Conservation (phyloP, 2,888 invertebrate species). For the Pomacea canaliculata region DNA sequence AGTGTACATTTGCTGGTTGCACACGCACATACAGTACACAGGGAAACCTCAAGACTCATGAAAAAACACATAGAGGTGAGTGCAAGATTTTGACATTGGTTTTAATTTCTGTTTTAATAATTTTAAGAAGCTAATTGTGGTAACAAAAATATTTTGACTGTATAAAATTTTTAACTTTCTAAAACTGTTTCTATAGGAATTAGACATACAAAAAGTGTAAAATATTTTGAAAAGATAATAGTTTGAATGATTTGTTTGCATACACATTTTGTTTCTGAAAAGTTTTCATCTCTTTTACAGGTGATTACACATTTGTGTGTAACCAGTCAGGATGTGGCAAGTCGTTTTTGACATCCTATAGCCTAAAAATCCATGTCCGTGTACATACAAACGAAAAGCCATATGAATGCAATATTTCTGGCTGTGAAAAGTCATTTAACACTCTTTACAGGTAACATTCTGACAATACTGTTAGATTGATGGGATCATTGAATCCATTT, state of each 20-base stretch:
- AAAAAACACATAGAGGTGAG: constrained; percentile 94
- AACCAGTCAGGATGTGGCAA: constrained; percentile 88
- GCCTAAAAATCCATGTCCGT: constrained; percentile 92
- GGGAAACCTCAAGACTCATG: constrained; percentile 92
- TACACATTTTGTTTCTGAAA: too few relatives aligned
- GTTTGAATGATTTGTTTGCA: too few relatives aligned
- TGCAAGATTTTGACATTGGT: too few relatives aligned
- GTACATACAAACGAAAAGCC: constrained; percentile 95
- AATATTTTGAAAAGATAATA: too few relatives aligned
- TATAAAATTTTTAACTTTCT: too few relatives aligned
- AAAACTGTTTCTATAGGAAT: too few relatives aligned
- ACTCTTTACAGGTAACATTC: constrained; percentile 84
- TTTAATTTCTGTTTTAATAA: too few relatives aligned
- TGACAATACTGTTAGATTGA: too few relatives aligned
- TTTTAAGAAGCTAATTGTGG: too few relatives aligned
- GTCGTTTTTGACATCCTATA: constrained; percentile 94
- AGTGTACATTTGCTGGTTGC: constrained; percentile 91
- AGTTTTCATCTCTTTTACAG: constrained; percentile 73
- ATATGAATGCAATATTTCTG: constrained; percentile 85
- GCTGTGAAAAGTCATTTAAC: constrained; percentile 93
- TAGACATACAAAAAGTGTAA: too few relatives aligned
- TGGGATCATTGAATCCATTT: too few relatives aligned
- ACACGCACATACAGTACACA: constrained; percentile 91
- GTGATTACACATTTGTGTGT: constrained; percentile 94
- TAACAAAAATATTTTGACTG: too few relatives aligned